Evolutionary conservation across 2,113 vertebrate genomes (phyloP).

Genomic region (Anthoscopus minutus): DNA sequence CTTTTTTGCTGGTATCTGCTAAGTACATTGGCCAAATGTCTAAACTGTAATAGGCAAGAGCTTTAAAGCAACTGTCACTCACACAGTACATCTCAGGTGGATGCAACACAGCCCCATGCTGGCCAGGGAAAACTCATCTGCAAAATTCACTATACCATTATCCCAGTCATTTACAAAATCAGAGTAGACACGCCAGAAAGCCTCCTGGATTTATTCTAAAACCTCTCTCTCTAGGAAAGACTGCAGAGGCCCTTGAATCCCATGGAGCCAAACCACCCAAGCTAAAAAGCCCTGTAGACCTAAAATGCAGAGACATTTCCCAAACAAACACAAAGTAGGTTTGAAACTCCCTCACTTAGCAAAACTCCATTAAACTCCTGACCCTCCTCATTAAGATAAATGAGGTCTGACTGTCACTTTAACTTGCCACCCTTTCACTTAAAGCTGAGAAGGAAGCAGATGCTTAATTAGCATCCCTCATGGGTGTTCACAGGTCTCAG

Average conservation of each 20-base stretch:
- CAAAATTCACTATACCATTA: neutral
- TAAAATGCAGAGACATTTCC: neutral
- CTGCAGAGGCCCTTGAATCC: neutral
- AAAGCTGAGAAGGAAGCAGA: constrained; percentile 30
- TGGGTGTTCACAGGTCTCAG: constrained; percentile 4
- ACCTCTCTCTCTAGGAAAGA: neutral
- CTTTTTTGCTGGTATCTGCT: neutral
- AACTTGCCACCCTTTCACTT: constrained; percentile 38
- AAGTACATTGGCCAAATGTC: neutral
- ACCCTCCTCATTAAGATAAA: constrained; percentile 38
- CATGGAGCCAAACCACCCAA: neutral
- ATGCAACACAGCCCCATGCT: rapidly evolving
- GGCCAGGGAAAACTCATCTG: neutral
- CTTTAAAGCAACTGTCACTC: neutral
- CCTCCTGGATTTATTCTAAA: neutral
- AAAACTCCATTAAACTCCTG: constrained; percentile 12
- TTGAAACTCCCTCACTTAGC: neutral
- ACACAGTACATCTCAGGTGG: neutral
- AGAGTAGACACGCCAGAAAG: neutral
- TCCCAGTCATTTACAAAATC: neutral
- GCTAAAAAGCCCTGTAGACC: neutral
- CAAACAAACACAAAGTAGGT: neutral
- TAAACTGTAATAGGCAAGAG: neutral
- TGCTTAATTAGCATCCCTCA: constrained; percentile 49
- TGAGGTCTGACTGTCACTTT: constrained; percentile 39